Conservation (phyloP, 2,888 invertebrate species). For the Pachycephus smyrnensis region DNA sequence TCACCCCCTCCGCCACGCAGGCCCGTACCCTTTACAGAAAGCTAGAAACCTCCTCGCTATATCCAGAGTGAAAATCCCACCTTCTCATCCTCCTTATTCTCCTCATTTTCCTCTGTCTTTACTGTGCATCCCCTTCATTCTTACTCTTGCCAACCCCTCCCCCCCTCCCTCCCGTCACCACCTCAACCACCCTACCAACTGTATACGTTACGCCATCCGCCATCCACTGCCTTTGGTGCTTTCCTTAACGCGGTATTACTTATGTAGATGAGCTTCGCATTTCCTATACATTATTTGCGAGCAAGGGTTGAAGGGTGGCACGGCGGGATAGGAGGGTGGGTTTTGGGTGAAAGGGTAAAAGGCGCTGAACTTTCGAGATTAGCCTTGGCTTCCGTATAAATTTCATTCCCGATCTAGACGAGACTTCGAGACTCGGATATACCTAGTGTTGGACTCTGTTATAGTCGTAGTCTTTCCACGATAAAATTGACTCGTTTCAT, state of each 20-base stretch:
- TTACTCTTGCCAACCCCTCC: constrained; percentile 34
- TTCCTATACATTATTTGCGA: constrained; percentile 63
- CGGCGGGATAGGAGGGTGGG: constrained; percentile 13
- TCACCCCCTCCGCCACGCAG: constrained; percentile 19
- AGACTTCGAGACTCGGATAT: background rate
- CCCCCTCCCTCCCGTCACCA: constrained; percentile 39
- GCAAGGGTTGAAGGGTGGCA: constrained; percentile 24
- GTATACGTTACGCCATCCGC: constrained; percentile 23
- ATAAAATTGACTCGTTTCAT: too few species aligned
- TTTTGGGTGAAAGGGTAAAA: constrained; percentile 54
- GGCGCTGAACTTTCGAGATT: constrained; percentile 61
- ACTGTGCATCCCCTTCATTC: constrained; percentile 24
- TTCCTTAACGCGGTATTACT: constrained; percentile 65
- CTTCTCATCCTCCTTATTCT: constrained; percentile 21
- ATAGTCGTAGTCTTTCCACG: too few species aligned
- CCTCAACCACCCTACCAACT: too few species aligned
- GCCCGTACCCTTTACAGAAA: constrained; percentile 19
- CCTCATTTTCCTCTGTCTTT: constrained; percentile 25
- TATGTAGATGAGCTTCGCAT: constrained; percentile 64
- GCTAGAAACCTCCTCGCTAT: constrained; percentile 17
- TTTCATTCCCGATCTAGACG: constrained; percentile 32
- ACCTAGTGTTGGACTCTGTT: too few species aligned
- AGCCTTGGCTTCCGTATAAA: constrained; percentile 37
- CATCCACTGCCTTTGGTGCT: constrained; percentile 60
- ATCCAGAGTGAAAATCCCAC: constrained; percentile 22